A percentile compares a stretch with the other conserved stretches of the same genome.
phyloP scores from a whole-genome alignment of 2,888 invertebrate species.

The Eupithecia abbreviata region DNA sequence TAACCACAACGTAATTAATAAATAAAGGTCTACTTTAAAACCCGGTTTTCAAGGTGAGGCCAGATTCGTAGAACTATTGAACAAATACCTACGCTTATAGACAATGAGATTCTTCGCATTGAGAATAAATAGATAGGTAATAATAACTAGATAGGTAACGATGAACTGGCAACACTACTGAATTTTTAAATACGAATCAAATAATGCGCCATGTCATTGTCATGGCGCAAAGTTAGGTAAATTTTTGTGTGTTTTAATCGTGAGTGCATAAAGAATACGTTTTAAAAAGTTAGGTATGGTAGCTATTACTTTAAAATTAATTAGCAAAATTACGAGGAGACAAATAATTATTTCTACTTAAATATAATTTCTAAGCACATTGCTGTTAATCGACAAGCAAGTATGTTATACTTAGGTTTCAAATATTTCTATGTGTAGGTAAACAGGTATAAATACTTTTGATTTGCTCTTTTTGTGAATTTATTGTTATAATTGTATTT shows the following conservation, averaged over 20 bases:
- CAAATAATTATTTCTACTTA: no score
- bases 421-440: no score
- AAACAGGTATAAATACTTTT: no score
- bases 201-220: background rate
- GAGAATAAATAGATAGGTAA: constrained; percentile 17
- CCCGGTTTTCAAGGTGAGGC: constrained; percentile 18
- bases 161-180: background rate
- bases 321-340: no score
- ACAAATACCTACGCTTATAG: constrained; percentile 12
- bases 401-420: no score
- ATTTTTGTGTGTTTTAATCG: background rate
- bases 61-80: constrained; percentile 20
- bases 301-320: background rate
- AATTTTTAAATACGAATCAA: background rate
- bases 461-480: no score
- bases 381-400: background rate
- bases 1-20: constrained; percentile 8
- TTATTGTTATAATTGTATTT: no score
- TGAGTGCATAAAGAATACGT: background rate
- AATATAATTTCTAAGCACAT: background rate
- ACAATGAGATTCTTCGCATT: constrained; percentile 21
- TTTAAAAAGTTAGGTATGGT: background rate
- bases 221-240: background rate
- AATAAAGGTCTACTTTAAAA: constrained; percentile 7
- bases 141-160: background rate